Evolutionary conservation across 2,888 invertebrate species (phyloP).

Genomic region (Augochlorella aurata): DNA sequence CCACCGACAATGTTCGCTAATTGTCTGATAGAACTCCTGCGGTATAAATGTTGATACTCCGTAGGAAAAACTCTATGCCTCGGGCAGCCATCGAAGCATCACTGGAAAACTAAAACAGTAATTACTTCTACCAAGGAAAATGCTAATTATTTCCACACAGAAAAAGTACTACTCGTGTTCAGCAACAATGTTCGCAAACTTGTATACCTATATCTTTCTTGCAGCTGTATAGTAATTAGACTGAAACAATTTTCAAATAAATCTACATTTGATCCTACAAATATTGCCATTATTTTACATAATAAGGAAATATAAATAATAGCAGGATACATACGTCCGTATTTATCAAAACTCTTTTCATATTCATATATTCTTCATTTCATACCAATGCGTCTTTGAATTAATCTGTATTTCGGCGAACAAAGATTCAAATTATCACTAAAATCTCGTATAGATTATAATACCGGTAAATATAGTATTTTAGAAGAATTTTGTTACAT

Average conservation of each 20-base stretch:
- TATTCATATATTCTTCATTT: too few species aligned
- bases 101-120: conserved; percentile 1
- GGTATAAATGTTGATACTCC: not conserved
- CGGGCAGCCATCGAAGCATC: not conserved
- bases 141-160: not conserved
- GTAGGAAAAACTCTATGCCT: not conserved
- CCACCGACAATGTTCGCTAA: not conserved
- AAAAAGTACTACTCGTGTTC: not conserved
- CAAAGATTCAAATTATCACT: not conserved
- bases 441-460: not conserved
- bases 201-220: not conserved
- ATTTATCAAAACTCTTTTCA: too few species aligned
- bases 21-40: not conserved
- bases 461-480: too few species aligned
- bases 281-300: not conserved
- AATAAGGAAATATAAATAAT: not conserved
- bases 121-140: not conserved
- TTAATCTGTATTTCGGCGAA: not conserved
- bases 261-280: not conserved
- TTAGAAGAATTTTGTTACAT: not conserved
- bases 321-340: too few species aligned
- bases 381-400: too few species aligned
- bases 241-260: not conserved
- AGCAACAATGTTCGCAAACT: not conserved
- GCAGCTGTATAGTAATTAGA: not conserved